Conservation (phyloP, 2,888 invertebrate species). For the Caenorhabditis sp. region DNA sequence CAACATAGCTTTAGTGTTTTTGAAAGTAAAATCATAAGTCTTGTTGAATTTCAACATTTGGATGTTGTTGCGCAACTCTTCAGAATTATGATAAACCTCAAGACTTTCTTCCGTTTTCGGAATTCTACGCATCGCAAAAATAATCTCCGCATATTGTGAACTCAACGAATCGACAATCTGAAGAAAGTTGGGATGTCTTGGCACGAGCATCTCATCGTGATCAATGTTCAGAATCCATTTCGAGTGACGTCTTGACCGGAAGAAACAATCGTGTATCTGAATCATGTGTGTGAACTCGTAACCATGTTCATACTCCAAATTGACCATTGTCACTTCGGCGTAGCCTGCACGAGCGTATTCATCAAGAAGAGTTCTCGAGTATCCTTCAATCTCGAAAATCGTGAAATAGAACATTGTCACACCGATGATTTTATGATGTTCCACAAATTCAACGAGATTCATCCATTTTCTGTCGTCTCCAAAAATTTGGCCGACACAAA, state of each 20-base stretch:
- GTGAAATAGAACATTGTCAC: constrained; percentile 15
- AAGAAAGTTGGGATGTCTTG: not conserved
- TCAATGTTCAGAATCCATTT: constrained; percentile 24
- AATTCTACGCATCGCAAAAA: constrained; percentile 15
- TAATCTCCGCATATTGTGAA: constrained; percentile 12
- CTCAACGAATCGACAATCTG: not conserved
- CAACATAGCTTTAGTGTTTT: constrained; percentile 15
- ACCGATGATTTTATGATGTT: constrained; percentile 19
- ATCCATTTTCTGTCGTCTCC: constrained; percentile 23
- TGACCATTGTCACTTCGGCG: constrained; percentile 2
- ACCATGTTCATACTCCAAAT: constrained; percentile 12
- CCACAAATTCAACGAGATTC: constrained; percentile 21
- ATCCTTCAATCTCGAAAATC: constrained; percentile 11
- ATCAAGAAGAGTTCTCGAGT: constrained; percentile 7
- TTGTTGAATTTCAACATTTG: constrained; percentile 13
- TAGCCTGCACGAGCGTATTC: constrained; percentile 10
- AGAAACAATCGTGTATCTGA: constrained; percentile 24
- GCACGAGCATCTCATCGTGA: constrained; percentile 16
- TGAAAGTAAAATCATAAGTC: constrained; percentile 9
- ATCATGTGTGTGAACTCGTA: constrained; percentile 23
- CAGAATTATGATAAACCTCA: not conserved
- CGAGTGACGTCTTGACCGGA: constrained; percentile 24
- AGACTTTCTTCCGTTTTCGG: constrained; percentile 8
- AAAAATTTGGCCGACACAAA: constrained; percentile 24
- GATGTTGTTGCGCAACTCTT: constrained; percentile 4